These are phyloP conservation scores for Channa argus DNA, from an alignment of 2,113 vertebrate species.

Conservation along the genomic window DNA sequence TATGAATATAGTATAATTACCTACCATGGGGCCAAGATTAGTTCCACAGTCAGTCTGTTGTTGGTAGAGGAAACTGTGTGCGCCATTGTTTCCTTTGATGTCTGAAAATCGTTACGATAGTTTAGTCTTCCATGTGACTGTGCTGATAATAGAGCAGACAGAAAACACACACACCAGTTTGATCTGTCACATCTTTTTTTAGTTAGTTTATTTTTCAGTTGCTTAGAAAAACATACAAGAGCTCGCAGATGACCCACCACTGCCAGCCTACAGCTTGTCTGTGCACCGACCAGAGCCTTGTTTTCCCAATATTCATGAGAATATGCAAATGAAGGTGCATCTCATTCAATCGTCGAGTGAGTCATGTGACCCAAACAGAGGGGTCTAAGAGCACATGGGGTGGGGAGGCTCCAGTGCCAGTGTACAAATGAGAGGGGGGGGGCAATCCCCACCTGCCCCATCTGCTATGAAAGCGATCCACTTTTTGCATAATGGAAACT, in stretches of 20 bases:
- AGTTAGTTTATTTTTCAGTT: conserved; percentile 81
- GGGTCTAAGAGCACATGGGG: conserved; percentile 74
- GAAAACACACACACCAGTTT: conserved; percentile 40
- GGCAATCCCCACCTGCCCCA: conserved; percentile 55
- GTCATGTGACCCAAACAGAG: conserved; percentile 70
- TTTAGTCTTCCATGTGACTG: conserved; percentile 10
- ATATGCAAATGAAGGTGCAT: conserved; percentile 75
- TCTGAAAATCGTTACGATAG: conserved; percentile 20
- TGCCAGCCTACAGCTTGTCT: conserved; percentile 49
- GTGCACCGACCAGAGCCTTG: conserved; percentile 24
- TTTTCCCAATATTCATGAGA: conserved; percentile 66
- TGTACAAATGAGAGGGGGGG: conserved; percentile 30
- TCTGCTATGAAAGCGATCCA: conserved; percentile 58
- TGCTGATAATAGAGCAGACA: conserved; percentile 21
- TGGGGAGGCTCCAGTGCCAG: conserved; percentile 53
- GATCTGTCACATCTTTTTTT: conserved; percentile 30
- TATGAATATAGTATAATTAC: conserved; percentile 52
- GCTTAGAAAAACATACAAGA: conserved; percentile 67
- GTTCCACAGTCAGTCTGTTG: conserved; percentile 44
- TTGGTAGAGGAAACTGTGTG: conserved; percentile 25
- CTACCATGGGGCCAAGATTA: conserved; percentile 59
- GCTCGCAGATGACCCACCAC: conserved; percentile 59
- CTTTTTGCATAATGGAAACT: conserved; percentile 75
- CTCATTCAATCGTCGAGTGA: conserved; percentile 76
- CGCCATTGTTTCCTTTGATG: conserved; percentile 40